phyloP scores from a whole-genome alignment of 2,888 invertebrate genomes.

The Exocentrus adspersus region DNA sequence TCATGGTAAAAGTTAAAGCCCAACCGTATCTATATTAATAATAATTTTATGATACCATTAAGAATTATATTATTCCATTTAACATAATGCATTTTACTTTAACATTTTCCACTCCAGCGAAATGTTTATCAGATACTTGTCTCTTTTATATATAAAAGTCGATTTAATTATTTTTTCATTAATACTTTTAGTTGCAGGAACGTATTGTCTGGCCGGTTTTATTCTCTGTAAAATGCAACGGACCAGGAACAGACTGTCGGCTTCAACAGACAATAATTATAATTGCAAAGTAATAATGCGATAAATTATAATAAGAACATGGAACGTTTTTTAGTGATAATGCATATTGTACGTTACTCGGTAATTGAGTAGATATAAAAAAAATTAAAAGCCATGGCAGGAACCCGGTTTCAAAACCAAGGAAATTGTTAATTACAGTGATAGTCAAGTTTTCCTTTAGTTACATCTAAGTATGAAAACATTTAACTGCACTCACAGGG shows the following conservation, averaged over 20 bases:
- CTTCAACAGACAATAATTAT: slow-evolving; percentile 9
- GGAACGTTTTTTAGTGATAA: not conserved
- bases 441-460: too few relatives aligned
- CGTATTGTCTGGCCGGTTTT: not conserved
- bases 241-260: slow-evolving; percentile 11
- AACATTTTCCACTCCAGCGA: slow-evolving; percentile 7
- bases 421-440: too few relatives aligned
- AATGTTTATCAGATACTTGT: slow-evolving; percentile 21
- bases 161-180: slow-evolving; percentile 21
- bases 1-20: slow-evolving; percentile 16
- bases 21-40: slow-evolving; percentile 17
- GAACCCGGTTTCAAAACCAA: too few relatives aligned
- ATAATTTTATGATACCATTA: slow-evolving; percentile 19
- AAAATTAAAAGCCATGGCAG: too few relatives aligned
- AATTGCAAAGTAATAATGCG: slow-evolving; percentile 8
- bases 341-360: not conserved
- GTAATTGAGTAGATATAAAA: not conserved
- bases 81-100: slow-evolving; percentile 14
- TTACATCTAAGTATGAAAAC: too few relatives aligned
- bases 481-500: too few relatives aligned
- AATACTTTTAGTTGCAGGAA: slow-evolving; percentile 10
- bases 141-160: slow-evolving; percentile 11
- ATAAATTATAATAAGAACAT: not conserved
- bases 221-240: slow-evolving; percentile 17
- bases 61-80: slow-evolving; percentile 19